Evolutionary conservation across 2,797 vertebrate species (phyloP).

Genomic region (Florisuga fusca): DNA sequence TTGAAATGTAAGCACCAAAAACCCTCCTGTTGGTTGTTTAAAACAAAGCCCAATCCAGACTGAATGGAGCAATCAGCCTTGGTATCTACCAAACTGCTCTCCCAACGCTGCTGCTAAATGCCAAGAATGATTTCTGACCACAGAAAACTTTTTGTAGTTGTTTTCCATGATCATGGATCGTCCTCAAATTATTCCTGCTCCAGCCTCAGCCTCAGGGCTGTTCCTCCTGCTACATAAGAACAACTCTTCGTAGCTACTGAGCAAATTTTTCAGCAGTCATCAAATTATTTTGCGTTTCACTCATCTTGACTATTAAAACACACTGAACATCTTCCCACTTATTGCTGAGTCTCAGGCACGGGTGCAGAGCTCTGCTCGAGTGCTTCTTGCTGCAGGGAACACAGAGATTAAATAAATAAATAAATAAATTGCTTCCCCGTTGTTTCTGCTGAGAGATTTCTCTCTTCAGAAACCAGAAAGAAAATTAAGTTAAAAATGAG

Average conservation of each 20-base stretch:
- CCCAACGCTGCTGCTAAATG: neutral
- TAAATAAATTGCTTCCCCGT: neutral
- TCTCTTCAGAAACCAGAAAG: neutral
- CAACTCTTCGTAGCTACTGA: neutral
- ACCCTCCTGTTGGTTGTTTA: neutral
- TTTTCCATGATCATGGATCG: neutral
- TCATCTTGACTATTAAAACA: neutral
- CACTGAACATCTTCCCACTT: neutral
- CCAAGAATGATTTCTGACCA: neutral
- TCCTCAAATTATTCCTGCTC: neutral
- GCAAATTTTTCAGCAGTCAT: neutral
- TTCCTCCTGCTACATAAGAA: neutral
- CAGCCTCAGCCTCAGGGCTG: neutral
- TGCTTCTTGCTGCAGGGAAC: slow-evolving; percentile 2
- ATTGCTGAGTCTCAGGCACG: neutral
- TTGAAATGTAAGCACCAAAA: neutral
- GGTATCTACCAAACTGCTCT: neutral
- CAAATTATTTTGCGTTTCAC: neutral
- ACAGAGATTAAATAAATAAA: neutral
- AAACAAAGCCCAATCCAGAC: neutral
- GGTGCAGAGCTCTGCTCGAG: neutral
- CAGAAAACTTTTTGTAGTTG: neutral
- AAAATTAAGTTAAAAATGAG: neutral
- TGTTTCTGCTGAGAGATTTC: neutral
- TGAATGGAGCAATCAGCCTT: neutral